Conservation (phyloP, 2,888 invertebrate genomes). For the Drosophila algonquin region DNA sequence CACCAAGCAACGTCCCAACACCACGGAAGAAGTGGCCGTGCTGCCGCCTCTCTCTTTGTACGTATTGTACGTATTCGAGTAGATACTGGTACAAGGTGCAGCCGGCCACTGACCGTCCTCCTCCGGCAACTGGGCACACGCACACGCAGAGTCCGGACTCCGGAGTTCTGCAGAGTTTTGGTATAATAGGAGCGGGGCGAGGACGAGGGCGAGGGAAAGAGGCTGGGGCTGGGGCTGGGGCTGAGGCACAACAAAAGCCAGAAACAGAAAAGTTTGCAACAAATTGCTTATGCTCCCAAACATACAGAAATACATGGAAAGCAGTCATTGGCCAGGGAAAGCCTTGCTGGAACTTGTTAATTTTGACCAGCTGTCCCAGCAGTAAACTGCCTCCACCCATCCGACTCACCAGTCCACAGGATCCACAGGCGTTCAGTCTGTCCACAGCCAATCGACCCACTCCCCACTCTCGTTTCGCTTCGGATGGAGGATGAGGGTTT, state of each 20-base stretch:
- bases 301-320: slow-evolving; percentile 49
- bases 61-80: not conserved
- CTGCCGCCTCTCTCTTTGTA: slow-evolving; percentile 20
- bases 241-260: slow-evolving; percentile 62
- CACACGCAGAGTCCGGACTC: slow-evolving; percentile 13
- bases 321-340: slow-evolving; percentile 47
- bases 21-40: slow-evolving; percentile 39
- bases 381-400: slow-evolving; percentile 56
- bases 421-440: not conserved
- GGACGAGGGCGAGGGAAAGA: too few species aligned
- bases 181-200: not conserved
- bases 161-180: slow-evolving; percentile 5
- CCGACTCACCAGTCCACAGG: not conserved
- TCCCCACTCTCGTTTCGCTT: not conserved
- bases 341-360: slow-evolving; percentile 74
- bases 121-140: not conserved
- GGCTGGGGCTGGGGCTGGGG: not conserved
- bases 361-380: slow-evolving; percentile 77
- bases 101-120: slow-evolving; percentile 1
- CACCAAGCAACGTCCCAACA: slow-evolving; percentile 34
- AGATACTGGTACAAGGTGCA: slow-evolving; percentile 10
- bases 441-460: slow-evolving; percentile 5
- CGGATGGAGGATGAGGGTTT: slow-evolving; percentile 19
- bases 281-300: slow-evolving; percentile 74
- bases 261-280: slow-evolving; percentile 73